Evolutionary conservation across 1,140 invertebrate genomes (phyloP).

Genomic region (Leptopilina boulardi): DNA sequence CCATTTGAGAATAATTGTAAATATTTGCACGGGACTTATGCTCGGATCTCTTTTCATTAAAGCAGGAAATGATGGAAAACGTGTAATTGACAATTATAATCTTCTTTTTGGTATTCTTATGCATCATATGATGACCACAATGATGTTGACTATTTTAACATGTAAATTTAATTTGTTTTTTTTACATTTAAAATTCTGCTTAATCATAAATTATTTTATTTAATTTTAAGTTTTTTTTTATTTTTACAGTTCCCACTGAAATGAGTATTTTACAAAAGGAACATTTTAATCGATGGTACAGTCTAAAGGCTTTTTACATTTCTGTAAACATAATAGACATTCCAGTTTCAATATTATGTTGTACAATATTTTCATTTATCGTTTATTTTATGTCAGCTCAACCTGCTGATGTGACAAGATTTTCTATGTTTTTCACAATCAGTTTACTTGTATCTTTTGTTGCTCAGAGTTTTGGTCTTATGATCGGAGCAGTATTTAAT

Average conservation of each 20-base stretch:
- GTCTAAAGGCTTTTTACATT: slow-evolving; percentile 92
- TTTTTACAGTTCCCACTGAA: slow-evolving; percentile 90
- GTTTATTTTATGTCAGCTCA: slow-evolving; percentile 93
- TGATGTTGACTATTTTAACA: slow-evolving; percentile 90
- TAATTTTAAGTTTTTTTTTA: neutral
- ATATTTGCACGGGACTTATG: slow-evolving; percentile 84
- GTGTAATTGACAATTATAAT: slow-evolving; percentile 89
- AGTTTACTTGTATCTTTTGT: slow-evolving; percentile 90
- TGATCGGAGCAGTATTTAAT: slow-evolving; percentile 90
- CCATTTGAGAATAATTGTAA: slow-evolving; percentile 86
- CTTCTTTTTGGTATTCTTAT: slow-evolving; percentile 88
- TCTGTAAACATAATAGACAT: slow-evolving; percentile 91
- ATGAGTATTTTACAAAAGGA: slow-evolving; percentile 94
- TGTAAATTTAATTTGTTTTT: slow-evolving; percentile 78
- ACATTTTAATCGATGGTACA: slow-evolving; percentile 98
- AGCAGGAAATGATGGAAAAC: slow-evolving; percentile 82
- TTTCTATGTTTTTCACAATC: slow-evolving; percentile 89
- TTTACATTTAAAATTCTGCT: too few relatives aligned
- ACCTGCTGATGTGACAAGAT: slow-evolving; percentile 85
- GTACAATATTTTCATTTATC: slow-evolving; percentile 86
- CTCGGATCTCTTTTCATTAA: slow-evolving; percentile 84
- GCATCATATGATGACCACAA: slow-evolving; percentile 89
- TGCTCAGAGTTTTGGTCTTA: slow-evolving; percentile 91
- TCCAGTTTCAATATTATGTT: slow-evolving; percentile 85
- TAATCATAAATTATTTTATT: too few relatives aligned